Conservation (phyloP, 2,113 vertebrate species). For the Bubalus kerabau region DNA sequence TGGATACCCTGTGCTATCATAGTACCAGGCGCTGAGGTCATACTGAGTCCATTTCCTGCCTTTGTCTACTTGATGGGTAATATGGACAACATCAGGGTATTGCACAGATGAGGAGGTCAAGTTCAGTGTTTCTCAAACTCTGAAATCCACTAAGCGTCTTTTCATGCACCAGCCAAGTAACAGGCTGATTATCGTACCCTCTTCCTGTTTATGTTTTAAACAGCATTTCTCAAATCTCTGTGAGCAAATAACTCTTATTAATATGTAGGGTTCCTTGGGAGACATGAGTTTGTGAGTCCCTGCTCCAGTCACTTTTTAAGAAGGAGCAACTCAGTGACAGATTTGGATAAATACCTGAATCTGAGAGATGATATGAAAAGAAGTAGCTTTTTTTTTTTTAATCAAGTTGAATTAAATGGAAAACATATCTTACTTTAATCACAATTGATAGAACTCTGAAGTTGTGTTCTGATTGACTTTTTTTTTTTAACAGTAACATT, state of each 20-base stretch:
- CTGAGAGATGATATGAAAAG: not conserved
- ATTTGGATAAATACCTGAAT: not conserved
- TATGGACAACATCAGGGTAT: not conserved
- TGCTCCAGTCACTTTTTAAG: not conserved
- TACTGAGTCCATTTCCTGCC: not conserved
- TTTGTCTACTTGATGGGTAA: not conserved
- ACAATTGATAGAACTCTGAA: not conserved
- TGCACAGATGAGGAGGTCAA: not conserved
- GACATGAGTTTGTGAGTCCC: not conserved
- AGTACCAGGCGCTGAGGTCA: not conserved
- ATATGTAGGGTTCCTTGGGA: not conserved
- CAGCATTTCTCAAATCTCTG: not conserved
- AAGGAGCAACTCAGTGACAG: not conserved
- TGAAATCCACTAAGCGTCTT: not conserved
- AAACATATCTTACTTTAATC: not conserved
- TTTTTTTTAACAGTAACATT: not conserved
- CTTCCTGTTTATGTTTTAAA: not conserved
- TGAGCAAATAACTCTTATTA: not conserved
- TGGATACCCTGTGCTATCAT: accelerated
- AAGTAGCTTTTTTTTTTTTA: not conserved
- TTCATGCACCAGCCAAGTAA: not conserved
- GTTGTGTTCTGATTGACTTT: not conserved
- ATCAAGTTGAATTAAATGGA: not conserved
- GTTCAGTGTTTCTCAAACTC: not conserved
- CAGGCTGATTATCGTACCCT: not conserved